These are phyloP conservation scores for Cololabis saira DNA, from an alignment of 2,113 vertebrate genomes.

Conservation along the genomic window DNA sequence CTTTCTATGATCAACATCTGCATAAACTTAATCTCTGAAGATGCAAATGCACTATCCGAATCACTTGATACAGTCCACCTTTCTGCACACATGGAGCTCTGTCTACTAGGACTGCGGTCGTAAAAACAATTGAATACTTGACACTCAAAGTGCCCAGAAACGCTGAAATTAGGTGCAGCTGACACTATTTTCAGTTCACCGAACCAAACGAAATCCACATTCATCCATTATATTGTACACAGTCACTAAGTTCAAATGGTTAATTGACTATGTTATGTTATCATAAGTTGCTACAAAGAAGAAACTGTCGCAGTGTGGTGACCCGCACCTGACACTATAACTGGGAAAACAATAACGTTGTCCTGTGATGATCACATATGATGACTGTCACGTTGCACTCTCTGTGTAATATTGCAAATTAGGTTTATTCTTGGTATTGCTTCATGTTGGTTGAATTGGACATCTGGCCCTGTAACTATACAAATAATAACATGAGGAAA, in stretches of 20 bases:
- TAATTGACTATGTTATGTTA: too few species aligned
- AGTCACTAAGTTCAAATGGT: too few species aligned
- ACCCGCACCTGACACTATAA: too few species aligned
- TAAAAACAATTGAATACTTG: not conserved
- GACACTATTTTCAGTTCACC: not conserved
- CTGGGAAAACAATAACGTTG: too few species aligned
- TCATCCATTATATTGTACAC: not conserved
- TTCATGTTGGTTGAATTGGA: conserved; percentile 61
- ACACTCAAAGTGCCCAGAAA: not conserved
- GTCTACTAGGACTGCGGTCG: too few species aligned
- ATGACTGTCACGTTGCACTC: not conserved
- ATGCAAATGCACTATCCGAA: too few species aligned
- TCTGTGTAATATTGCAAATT: conserved; percentile 27
- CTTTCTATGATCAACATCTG: too few species aligned
- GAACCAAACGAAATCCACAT: not conserved
- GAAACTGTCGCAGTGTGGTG: too few species aligned
- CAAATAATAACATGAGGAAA: conserved; percentile 49
- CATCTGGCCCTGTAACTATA: conserved; percentile 60
- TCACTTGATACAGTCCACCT: too few species aligned
- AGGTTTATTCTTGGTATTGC: conserved; percentile 60
- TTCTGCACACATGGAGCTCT: too few species aligned
- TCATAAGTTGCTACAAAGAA: too few species aligned
- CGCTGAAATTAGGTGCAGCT: not conserved
- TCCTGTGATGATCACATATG: conserved; percentile 9
- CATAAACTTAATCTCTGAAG: too few species aligned